These are phyloP conservation scores for Lepidurus couesii DNA, from an alignment of 1,140 invertebrate genomes.

Conservation along the genomic window DNA sequence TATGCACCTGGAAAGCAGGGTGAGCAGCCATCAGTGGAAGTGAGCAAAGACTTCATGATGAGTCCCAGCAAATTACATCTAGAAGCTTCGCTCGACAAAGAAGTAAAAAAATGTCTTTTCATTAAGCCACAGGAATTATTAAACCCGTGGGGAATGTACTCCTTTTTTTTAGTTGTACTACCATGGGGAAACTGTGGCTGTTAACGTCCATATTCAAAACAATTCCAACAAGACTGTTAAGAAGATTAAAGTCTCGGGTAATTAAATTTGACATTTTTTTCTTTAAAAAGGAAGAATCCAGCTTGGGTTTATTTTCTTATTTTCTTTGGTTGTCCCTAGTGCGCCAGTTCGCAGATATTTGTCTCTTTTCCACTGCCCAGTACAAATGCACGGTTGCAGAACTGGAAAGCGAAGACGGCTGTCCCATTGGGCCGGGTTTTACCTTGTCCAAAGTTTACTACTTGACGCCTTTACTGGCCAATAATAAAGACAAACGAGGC, in stretches of 20 bases:
- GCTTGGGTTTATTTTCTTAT: slow-evolving; percentile 26
- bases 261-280: slow-evolving; percentile 27
- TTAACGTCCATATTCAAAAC: slow-evolving; percentile 92
- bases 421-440: slow-evolving; percentile 90
- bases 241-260: slow-evolving; percentile 75
- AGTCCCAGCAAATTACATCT: slow-evolving; percentile 90
- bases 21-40: slow-evolving; percentile 88
- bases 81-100: slow-evolving; percentile 94
- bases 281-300: too few relatives aligned
- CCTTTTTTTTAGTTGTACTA: slow-evolving; percentile 72
- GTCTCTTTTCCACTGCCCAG: slow-evolving; percentile 96
- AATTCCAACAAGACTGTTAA: slow-evolving; percentile 97
- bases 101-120: slow-evolving; percentile 52
- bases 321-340: slow-evolving; percentile 47
- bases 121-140: background rate
- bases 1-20: slow-evolving; percentile 82
- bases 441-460: slow-evolving; percentile 87
- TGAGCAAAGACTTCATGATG: slow-evolving; percentile 93
- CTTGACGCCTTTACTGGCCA: slow-evolving; percentile 57
- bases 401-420: slow-evolving; percentile 90
- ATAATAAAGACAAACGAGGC: slow-evolving; percentile 77
- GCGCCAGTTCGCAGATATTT: slow-evolving; percentile 93
- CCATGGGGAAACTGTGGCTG: slow-evolving; percentile 86
- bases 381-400: slow-evolving; percentile 90
- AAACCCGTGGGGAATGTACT: slow-evolving; percentile 23